phyloP scores from a whole-genome alignment of 1,140 invertebrate species.

The Macrocentrus cingulum region DNA sequence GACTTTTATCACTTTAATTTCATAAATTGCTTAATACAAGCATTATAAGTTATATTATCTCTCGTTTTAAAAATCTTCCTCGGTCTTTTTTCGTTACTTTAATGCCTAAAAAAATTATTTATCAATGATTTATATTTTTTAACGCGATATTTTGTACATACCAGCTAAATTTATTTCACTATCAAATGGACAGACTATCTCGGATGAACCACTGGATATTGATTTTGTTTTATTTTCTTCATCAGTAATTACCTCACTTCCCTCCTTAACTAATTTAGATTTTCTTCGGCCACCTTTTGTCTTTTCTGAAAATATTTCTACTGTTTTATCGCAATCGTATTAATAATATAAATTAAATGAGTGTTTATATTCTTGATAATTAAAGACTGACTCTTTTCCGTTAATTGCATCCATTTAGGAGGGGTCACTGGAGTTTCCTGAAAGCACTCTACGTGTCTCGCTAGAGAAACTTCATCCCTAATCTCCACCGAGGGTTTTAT shows the following conservation, averaged over 20 bases:
- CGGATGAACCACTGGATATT: constrained; percentile 1
- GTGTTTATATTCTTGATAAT: background rate
- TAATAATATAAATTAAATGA: no score
- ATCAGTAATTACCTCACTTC: no score
- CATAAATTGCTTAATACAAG: no score
- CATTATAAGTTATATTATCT: no score
- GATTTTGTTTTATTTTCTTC: no score
- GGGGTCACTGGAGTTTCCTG: background rate
- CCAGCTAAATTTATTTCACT: constrained; percentile 34
- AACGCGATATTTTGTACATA: constrained; percentile 22
- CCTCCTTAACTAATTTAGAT: no score
- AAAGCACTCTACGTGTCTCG: constrained; percentile 29
- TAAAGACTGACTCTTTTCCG: background rate
- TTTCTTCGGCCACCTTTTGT: no score
- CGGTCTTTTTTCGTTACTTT: no score
- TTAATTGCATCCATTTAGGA: background rate
- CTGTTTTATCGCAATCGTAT: no score
- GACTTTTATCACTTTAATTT: no score
- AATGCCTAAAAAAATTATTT: constrained; percentile 20
- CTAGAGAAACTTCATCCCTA: constrained; percentile 32
- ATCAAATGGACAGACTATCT: constrained; percentile 36
- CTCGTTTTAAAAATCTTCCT: no score
- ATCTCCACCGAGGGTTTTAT: constrained; percentile 37
- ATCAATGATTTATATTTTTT: background rate
- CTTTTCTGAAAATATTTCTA: no score